Base-by-base conservation (phyloP, 2,888 invertebrate genomes). In the Bedellia somnulentella region DNA sequence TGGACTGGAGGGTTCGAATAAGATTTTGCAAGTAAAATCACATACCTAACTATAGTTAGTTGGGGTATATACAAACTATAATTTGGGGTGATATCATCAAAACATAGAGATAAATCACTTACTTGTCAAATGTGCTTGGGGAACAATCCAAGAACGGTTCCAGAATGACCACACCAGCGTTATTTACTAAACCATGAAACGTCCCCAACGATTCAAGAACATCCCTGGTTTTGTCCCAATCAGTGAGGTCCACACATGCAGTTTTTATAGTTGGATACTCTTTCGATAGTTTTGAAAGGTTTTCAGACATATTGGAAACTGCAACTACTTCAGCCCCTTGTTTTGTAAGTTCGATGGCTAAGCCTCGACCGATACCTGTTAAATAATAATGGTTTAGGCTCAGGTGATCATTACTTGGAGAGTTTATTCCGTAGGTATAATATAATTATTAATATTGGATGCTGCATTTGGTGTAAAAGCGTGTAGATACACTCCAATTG, bases 171-270 rank as follows among this genome's bases (percentile, higher is more conserved):
- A 87, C 66, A 2, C 85, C 95, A 2, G 94, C 94, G 71, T 90
- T 93, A 51, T 95, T 95, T 0, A 95, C 92, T 11, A 95, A 57
- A n/a, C 89, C 79, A 57, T 95, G 85, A 28, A 93, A 80, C 3
- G 60, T 60, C 1, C 82, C 82, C 9, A 86, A 63, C 1, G 82
- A 64, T 27, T 76, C 59, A 0, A 64, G 50, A 0, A 49, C 78
- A 37, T 75, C 51, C 38, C 80, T 79, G 0, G 90, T 87, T 33
- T 68, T 70, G 1, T 82, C 58, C 93, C 93, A 94, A 46, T 92
- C 76, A 2, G 66, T 55, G 2, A 95, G 57, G 54, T 95, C 89
- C 1, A 85, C 81, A 29, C 71, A 62, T 4, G 86, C 60, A 0
- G 77, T 79, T 46, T 81, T 64, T 29, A 92, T 81, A 1, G 61